phyloP scores from a whole-genome alignment of 2,888 invertebrate species.

The Thysanoteuthis rhombus region DNA sequence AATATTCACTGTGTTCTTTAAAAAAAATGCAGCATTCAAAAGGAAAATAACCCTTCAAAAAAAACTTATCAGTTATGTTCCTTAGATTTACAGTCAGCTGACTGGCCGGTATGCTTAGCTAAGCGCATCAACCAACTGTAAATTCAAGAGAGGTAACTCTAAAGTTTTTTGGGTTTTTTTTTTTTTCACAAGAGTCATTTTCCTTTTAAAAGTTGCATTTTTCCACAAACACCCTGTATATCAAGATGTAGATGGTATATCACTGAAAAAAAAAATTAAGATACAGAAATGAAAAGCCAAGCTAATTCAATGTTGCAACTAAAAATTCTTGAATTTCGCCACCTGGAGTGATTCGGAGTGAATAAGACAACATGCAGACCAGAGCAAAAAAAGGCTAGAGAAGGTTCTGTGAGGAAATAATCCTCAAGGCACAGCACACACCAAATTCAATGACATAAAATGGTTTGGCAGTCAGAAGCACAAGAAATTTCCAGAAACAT shows the following conservation, averaged over 20 bases:
- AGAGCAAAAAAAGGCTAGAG: background rate
- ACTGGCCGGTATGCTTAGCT: no score
- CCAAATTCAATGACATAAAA: background rate
- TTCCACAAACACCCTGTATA: background rate
- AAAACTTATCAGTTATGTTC: no score
- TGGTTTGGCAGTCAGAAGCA: background rate
- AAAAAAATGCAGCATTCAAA: no score
- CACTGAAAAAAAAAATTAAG: background rate
- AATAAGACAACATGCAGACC: background rate
- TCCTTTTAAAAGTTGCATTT: no score
- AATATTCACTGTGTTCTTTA: no score
- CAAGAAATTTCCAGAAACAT: background rate
- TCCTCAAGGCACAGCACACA: constrained; percentile 12
- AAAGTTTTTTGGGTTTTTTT: no score
- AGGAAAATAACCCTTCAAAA: no score
- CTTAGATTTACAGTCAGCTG: no score
- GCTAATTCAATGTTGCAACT: background rate
- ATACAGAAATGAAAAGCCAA: background rate
- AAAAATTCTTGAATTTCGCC: background rate
- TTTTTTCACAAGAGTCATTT: no score
- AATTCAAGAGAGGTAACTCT: no score
- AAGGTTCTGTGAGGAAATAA: background rate
- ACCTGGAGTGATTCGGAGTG: background rate
- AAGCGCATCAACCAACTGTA: no score
- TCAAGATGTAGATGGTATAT: background rate